These are phyloP conservation scores for Lytechinus variegatus DNA, from an alignment of 35 echinoderm and acorn worm genomes.

Conservation along the genomic window DNA sequence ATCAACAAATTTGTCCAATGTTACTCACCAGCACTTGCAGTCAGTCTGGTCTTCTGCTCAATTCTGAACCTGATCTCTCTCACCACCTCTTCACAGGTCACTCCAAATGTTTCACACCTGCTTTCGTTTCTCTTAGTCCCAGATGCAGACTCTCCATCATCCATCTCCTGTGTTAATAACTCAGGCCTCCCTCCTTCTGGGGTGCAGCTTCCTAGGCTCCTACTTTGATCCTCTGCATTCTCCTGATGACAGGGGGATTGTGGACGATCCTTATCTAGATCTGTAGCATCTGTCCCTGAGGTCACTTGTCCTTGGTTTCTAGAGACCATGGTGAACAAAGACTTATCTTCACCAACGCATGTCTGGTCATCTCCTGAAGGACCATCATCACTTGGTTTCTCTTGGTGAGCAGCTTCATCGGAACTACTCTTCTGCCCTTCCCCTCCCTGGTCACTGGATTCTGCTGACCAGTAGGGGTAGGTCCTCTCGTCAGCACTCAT, in stretches of 20 bases:
- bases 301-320: background rate
- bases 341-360: background rate
- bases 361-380: background rate
- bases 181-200: background rate
- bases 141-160: background rate
- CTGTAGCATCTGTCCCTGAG: background rate
- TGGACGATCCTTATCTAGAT: background rate
- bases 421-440: background rate
- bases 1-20: no score
- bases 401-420: background rate
- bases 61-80: constrained; percentile 92
- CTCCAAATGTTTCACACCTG: constrained; percentile 65
- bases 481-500: constrained; percentile 81
- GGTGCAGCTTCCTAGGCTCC: background rate
- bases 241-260: background rate
- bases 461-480: constrained; percentile 39
- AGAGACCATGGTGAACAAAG: background rate
- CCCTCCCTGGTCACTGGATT: background rate
- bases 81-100: constrained; percentile 82
- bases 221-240: background rate
- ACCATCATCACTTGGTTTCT: background rate
- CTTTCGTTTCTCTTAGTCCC: background rate
- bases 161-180: background rate
- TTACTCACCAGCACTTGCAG: constrained; percentile 91
- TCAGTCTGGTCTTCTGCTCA: constrained; percentile 85